phyloP scores from a whole-genome alignment of 1,140 invertebrate species.

The Conus ventricosus region DNA sequence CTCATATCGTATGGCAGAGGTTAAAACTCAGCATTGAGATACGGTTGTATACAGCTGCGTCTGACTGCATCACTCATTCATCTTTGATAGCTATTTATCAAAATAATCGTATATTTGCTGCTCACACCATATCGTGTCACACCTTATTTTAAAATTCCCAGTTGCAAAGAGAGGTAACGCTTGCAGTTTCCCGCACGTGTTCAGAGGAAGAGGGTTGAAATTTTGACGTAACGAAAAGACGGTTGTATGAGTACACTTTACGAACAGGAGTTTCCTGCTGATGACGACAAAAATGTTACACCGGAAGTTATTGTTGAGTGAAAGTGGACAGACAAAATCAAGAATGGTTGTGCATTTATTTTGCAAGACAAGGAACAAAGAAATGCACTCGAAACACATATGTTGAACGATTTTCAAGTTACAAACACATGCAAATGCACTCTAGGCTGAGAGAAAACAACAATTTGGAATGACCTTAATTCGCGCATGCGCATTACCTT shows the following conservation, averaged over 20 bases:
- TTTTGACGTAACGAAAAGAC: background rate
- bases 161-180: no score
- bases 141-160: no score
- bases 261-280: background rate
- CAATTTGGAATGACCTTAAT: slow-evolving; percentile 36
- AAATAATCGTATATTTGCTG: no score
- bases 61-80: no score
- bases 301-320: slow-evolving; percentile 17
- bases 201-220: background rate
- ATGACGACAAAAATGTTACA: slow-evolving; percentile 11
- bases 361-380: background rate
- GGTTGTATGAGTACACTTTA: background rate
- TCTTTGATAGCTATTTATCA: no score
- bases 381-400: background rate
- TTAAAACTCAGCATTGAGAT: no score
- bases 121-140: no score
- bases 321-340: background rate
- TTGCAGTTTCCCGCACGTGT: no score
- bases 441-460: background rate
- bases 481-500: slow-evolving; percentile 50
- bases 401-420: background rate
- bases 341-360: background rate
- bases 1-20: no score
- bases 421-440: background rate
- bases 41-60: no score